Conservation (phyloP, 1,140 invertebrate species). For the Cephus cinctus region DNA sequence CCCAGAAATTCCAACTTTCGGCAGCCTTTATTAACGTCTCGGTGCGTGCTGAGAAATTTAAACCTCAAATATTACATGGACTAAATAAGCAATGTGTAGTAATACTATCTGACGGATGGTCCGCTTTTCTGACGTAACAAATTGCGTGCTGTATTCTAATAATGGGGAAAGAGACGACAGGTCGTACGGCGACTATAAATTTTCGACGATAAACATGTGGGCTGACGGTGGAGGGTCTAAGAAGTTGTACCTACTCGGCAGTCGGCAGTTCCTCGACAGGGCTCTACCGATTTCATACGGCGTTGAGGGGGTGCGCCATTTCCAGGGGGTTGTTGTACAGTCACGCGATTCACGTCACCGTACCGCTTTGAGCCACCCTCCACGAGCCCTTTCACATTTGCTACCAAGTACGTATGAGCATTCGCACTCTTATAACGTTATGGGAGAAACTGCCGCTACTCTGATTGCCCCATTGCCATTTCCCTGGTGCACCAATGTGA, state of each 20-base stretch:
- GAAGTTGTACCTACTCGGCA: conserved; percentile 15
- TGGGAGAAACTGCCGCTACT: conserved; percentile 3
- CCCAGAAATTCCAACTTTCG: too few relatives aligned
- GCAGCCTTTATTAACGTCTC: too few relatives aligned
- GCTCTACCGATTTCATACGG: background rate
- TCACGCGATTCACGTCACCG: conserved; percentile 44
- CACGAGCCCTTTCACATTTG: conserved; percentile 26
- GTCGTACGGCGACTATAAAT: conserved; percentile 33
- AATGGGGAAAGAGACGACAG: conserved; percentile 10
- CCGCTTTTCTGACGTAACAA: too few relatives aligned
- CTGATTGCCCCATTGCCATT: conserved; percentile 26
- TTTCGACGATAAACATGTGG: conserved; percentile 31
- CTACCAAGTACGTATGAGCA: conserved; percentile 12
- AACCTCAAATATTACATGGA: too few relatives aligned
- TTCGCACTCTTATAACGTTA: conserved; percentile 22
- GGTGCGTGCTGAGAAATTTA: too few relatives aligned
- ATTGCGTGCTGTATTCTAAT: background rate
- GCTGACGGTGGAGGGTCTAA: conserved; percentile 20
- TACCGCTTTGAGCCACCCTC: conserved; percentile 40
- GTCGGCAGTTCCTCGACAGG: background rate
- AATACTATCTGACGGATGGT: too few relatives aligned
- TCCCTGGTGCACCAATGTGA: conserved; percentile 5
- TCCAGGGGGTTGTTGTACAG: conserved; percentile 12
- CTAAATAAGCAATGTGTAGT: too few relatives aligned
- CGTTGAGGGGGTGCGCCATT: background rate